phyloP scores from a whole-genome alignment of 2,797 vertebrate species.

The Rhodeus uyekii region DNA sequence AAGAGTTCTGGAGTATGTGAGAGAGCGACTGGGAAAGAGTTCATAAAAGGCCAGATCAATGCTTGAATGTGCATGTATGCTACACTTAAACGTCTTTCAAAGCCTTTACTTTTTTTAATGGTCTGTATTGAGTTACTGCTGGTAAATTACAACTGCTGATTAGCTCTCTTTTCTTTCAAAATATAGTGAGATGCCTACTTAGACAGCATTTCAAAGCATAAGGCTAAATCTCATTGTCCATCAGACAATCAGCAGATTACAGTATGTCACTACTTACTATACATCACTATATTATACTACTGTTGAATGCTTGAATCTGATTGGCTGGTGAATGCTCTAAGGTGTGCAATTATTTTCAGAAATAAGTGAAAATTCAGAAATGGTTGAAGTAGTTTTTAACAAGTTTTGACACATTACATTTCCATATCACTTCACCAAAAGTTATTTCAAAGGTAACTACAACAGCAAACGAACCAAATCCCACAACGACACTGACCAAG shows the following conservation, averaged over 20 bases:
- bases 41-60: slow-evolving; percentile 34
- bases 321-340: background rate
- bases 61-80: slow-evolving; percentile 25
- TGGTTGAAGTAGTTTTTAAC: no score
- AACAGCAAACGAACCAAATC: no score
- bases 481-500: no score
- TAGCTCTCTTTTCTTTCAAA: background rate
- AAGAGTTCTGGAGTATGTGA: slow-evolving; percentile 27
- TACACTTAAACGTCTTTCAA: slow-evolving; percentile 17
- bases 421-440: no score
- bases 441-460: no score
- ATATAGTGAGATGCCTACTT: background rate
- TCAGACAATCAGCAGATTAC: background rate
- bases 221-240: background rate
- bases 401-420: no score
- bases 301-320: background rate
- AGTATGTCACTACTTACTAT: no score
- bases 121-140: slow-evolving; percentile 1
- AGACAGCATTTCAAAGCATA: background rate
- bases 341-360: no score
- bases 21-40: slow-evolving; percentile 25
- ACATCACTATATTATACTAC: no score
- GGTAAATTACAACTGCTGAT: background rate
- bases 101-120: slow-evolving; percentile 3
- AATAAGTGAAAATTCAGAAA: no score